A percentile compares a stretch with the other conserved stretches of the same genome.
Conservation (phyloP, 2,113 vertebrate genomes). For the Alethe diademata region DNA sequence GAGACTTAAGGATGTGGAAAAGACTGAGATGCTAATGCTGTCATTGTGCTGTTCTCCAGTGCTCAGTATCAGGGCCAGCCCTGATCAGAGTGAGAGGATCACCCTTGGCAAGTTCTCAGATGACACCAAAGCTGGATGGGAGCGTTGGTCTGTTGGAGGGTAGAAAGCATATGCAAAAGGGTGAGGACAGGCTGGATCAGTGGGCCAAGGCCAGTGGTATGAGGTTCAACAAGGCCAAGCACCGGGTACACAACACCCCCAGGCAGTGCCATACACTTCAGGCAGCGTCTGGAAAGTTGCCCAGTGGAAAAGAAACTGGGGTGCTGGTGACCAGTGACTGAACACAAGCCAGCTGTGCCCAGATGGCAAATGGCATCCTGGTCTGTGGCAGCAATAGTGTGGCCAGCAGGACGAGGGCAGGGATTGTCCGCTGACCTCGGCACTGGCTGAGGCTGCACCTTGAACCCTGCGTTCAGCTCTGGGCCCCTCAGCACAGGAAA, state of each 20-base stretch:
- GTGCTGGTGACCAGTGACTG: fast-evolving
- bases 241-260: no score
- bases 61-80: not conserved
- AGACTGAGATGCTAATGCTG: not conserved
- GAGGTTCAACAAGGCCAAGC: not conserved
- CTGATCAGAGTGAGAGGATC: not conserved
- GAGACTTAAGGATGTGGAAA: not conserved
- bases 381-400: fast-evolving
- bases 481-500: not conserved
- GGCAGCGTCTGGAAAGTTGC: not conserved
- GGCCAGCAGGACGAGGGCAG: not conserved
- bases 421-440: fast-evolving
- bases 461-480: not conserved
- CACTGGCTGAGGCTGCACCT: not conserved
- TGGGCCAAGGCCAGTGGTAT: not conserved
- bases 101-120: not conserved
- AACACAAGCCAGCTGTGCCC: not conserved
- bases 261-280: not conserved
- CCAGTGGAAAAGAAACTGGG: not conserved
- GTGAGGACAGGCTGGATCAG: not conserved
- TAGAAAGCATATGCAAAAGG: not conserved
- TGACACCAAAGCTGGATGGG: not conserved
- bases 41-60: no score
- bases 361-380: not conserved
- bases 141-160: not conserved